Base-by-base conservation (phyloP, 2,888 invertebrate species). In the Odontomyia ornata region DNA sequence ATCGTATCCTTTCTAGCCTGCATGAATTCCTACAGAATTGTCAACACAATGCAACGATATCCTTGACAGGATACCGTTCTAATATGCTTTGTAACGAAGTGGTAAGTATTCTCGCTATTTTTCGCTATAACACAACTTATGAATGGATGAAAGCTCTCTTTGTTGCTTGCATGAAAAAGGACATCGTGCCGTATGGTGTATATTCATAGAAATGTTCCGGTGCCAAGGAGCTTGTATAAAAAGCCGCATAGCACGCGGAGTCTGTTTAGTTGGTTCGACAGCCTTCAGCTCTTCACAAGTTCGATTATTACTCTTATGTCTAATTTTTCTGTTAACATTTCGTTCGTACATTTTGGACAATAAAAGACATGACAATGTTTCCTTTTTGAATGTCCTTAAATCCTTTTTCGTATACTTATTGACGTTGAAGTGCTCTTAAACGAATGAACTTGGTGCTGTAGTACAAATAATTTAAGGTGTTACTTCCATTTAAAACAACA, bases 181-280 rank as follows among this genome's bases (percentile, higher is more conserved):
- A 69, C 30, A 69, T 47, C 13, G 25, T 11, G 11, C 18, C 60
- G 60, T 23, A 23, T 25, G n/a, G 18, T n/a, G n/a, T 23, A 13
- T 25, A 4, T 52, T 13, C 60, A 25, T 60, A n/a, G 23, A 60
- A 60, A 60, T 60, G 25, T 60, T 7, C 60, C 23, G 25, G 25
- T 60, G 28, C 56, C 21, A 43, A 36, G 57, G 23, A 60, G 56
- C 30, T 60, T 13, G 36, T 73, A 73, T 73, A 73, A 73, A 73
- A 57, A 73, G 60, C 73, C 43, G 43, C 36, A 27, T 21, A 25
- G 46, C 60, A 73, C 57, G 60, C 73, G 57, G 73, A 57, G 60
- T 60, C 73, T 73, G 73, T 73, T 73, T 73, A 73, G 73, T 73
- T 73, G 36, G 60, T 57, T 73, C 73, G 73, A 57, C 36, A 73